Evolutionary conservation across 2,888 invertebrate genomes (phyloP).

Genomic region (Eupithecia tripunctaria): DNA sequence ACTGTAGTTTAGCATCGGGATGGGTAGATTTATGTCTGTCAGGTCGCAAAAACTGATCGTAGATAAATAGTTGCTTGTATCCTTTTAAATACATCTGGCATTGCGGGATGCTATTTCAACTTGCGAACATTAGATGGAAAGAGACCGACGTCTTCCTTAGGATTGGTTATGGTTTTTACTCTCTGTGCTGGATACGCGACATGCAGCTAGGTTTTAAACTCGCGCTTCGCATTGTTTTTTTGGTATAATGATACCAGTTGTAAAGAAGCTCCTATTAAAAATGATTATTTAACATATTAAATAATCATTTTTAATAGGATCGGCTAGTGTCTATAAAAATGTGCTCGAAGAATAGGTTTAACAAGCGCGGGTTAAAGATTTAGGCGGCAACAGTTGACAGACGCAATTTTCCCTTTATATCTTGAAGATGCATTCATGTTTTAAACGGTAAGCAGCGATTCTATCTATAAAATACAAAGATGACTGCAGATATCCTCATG

Average conservation of each 20-base stretch:
- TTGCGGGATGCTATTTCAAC: slow-evolving; percentile 3
- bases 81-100: slow-evolving; percentile 11
- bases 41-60: slow-evolving; percentile 32
- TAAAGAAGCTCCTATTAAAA: too few species aligned
- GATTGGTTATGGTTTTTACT: neutral
- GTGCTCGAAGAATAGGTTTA: too few species aligned
- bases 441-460: neutral
- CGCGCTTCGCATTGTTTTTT: too few species aligned
- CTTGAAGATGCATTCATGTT: neutral
- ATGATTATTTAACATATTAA: too few species aligned
- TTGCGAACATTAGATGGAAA: neutral
- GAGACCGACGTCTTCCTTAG: neutral
- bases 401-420: too few species aligned
- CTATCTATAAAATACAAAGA: neutral
- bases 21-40: slow-evolving; percentile 53
- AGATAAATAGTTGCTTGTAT: slow-evolving; percentile 19
- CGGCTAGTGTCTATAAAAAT: too few species aligned
- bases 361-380: too few species aligned
- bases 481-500: neutral
- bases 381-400: too few species aligned
- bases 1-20: slow-evolving; percentile 42
- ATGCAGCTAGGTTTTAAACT: too few species aligned
- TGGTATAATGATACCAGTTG: too few species aligned
- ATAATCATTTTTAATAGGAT: too few species aligned
- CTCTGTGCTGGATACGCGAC: neutral